Percentiles rank a stretch among this genome's conserved stretches.
phyloP scores from a whole-genome alignment of 2,888 invertebrate species.

The Ornithoptera alexandrae region DNA sequence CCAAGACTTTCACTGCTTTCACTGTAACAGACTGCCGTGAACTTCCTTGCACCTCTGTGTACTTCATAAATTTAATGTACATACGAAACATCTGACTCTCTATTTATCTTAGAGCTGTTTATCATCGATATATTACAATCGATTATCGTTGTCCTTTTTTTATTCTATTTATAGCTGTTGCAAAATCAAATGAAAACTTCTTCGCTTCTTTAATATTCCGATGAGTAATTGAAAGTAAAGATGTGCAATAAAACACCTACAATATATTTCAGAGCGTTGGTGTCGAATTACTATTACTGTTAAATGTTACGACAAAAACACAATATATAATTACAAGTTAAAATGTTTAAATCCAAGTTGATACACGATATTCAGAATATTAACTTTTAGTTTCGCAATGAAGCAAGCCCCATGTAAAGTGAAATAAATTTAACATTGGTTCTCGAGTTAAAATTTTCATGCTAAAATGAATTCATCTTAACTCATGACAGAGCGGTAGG shows the following conservation, averaged over 20 bases:
- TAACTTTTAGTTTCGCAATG: no score
- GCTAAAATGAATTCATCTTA: no score
- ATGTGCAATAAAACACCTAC: conserved; percentile 73
- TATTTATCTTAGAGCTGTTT: conserved; percentile 70
- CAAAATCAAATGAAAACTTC: conserved; percentile 74
- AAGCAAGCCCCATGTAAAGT: no score
- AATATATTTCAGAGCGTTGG: conserved; percentile 57
- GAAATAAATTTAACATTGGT: no score
- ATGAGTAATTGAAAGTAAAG: conserved; percentile 60
- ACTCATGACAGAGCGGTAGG: no score
- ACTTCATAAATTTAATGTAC: conserved; percentile 45
- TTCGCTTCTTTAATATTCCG: conserved; percentile 55
- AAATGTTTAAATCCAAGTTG: not conserved
- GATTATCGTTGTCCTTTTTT: conserved; percentile 67
- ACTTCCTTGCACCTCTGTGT: conserved; percentile 52
- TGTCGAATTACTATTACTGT: conserved; percentile 61
- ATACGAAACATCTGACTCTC: conserved; percentile 58
- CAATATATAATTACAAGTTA: not conserved
- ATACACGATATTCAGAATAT: no score
- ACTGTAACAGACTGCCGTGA: conserved; percentile 60
- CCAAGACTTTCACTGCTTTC: conserved; percentile 76
- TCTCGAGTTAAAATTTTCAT: no score
- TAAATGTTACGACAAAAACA: conserved; percentile 15
- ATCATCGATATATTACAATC: conserved; percentile 52
- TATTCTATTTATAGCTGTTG: conserved; percentile 57